Evolutionary conservation across 2,113 vertebrate species (phyloP), one percentile per base, ranked within the genome.

Genomic region (Nipponia nippon): DNA sequence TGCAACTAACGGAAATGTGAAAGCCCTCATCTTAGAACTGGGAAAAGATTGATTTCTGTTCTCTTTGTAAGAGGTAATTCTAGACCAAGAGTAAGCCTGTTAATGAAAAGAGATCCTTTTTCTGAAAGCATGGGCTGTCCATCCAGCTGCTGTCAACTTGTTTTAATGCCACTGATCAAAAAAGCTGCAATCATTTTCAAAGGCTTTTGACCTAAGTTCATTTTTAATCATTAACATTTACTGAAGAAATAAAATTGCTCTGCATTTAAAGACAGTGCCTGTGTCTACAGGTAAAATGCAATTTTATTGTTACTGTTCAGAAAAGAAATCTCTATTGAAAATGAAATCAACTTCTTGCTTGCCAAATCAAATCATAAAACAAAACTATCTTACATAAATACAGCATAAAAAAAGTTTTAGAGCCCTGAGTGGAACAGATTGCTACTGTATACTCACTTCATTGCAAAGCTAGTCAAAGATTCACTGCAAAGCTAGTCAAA

Each of bases 381-480:
- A 71, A 94, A 96, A 94, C 30, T 92, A 61, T 71, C 77, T 95
- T 95, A 93, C 63, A 69, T 97, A 97, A 95, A 93, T 92, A 92
- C 21, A 7, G 50, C 82, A 96, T 72, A 56, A 92, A 95, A 91
- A 96, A 97, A 91, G 58, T 94, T 97, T 97, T 90, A 76, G 46
- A 96, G 46, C 40, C 46, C 73, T 46, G 49, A 93, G 56, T 95
- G 81, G 92, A 97, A 96, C 36, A 2, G 90, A 96, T 97, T 96
- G 91, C 95, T 96, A 58, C 93, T 95, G 46, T 95, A 69, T 95
- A 61, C 95, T 87, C 58, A 93, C 89, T 96, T 94, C 82, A 65
- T 61, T 97, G 83, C 85, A 95, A 96, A 97, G 83, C 69, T 87
- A 84, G 92, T 97, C 91, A 97, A 89, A 97, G 69, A 42, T 96